A percentile compares a stretch with the other conserved stretches of the same genome.
These are phyloP conservation scores for Spinibarbus caldwelli DNA, from an alignment of 2,797 vertebrate species.

Conservation along the genomic window DNA sequence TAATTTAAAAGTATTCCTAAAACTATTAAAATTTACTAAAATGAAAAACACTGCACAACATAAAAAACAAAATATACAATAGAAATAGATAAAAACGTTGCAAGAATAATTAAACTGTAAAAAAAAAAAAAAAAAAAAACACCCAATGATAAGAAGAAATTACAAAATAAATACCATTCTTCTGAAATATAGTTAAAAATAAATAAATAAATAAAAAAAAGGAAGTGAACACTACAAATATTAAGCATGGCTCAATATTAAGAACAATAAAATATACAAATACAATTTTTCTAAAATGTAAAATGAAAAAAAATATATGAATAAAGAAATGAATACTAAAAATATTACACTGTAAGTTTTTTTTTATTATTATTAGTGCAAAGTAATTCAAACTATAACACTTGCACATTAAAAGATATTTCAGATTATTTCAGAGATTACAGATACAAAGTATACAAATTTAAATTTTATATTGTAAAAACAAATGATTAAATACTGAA, in stretches of 20 bases:
- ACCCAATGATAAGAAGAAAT: no score
- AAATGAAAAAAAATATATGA: neutral
- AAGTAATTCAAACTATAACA: neutral
- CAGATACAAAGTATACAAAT: neutral
- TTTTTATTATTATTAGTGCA: no score
- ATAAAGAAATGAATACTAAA: neutral
- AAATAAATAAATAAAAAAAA: neutral
- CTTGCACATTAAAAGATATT: no score
- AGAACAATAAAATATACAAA: neutral
- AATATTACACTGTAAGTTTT: no score
- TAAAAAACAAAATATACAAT: neutral
- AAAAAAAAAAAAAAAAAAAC: neutral
- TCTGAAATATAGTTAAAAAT: no score
- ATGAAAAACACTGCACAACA: neutral
- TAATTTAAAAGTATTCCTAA: neutral
- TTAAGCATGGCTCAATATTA: neutral
- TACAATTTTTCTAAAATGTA: neutral
- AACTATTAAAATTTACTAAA: neutral
- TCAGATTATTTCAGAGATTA: no score
- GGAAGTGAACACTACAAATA: neutral
- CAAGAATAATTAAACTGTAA: neutral
- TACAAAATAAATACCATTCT: neutral
- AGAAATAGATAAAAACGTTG: neutral
- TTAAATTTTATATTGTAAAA: neutral
- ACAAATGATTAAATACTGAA: neutral